These are phyloP conservation scores for Probosciger aterrimus DNA, from an alignment of 2,113 vertebrate genomes.

Conservation along the genomic window DNA sequence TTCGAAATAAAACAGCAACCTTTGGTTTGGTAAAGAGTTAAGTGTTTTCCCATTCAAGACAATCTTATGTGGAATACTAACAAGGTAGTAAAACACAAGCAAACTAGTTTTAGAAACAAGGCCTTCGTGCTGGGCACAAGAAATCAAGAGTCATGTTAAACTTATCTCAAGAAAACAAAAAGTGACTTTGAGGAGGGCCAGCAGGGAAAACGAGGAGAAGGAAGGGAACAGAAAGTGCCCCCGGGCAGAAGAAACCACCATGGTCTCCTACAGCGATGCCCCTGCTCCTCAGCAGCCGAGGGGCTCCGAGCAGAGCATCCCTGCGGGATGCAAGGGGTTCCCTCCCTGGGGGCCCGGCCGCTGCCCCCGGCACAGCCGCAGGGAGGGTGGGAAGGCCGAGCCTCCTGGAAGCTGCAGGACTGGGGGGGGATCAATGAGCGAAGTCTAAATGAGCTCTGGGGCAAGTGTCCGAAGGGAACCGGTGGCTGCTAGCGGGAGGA, in stretches of 20 bases:
- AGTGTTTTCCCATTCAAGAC: conserved; percentile 72
- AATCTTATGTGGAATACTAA: conserved; percentile 69
- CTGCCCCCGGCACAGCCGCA: background rate
- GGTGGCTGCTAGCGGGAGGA: conserved; percentile 4
- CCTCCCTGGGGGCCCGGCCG: background rate
- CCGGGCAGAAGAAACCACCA: background rate
- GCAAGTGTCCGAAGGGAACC: conserved; percentile 8
- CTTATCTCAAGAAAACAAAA: conserved; percentile 52
- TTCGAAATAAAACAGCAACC: conserved; percentile 75
- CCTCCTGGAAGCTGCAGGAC: conserved; percentile 2
- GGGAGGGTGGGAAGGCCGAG: background rate
- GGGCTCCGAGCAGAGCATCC: background rate
- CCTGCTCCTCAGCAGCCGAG: fast-evolving
- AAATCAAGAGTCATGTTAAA: conserved; percentile 69
- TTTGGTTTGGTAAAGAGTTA: conserved; percentile 80
- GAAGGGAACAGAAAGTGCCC: background rate
- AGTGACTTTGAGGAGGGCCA: background rate
- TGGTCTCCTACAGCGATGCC: background rate
- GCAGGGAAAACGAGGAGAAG: background rate
- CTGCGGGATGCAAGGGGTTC: background rate
- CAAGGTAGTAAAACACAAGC: conserved; percentile 71
- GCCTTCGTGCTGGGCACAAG: conserved; percentile 71
- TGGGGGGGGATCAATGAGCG: conserved; percentile 10
- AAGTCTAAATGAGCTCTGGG: background rate
- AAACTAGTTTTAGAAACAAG: conserved; percentile 69